Evolutionary conservation across 1,140 invertebrate species (phyloP), one percentile per base, ranked within the genome.

Genomic region (Drosophila subpulchrella): DNA sequence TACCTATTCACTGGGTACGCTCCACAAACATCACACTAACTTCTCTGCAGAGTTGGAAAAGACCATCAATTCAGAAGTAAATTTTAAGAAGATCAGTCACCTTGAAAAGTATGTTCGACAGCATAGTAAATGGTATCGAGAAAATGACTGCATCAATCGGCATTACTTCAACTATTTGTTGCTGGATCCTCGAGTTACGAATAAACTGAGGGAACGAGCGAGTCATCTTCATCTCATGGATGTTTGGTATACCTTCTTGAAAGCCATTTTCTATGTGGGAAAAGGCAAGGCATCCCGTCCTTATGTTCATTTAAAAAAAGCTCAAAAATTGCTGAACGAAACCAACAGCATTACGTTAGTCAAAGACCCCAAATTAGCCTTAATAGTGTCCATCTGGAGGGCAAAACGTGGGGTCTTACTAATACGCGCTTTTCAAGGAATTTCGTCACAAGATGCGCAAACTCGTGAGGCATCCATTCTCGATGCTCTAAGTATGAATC

Each of bases 381-480:
- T 94, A 38, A 99, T 99, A 65, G 88, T 97, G 6, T 95, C 97
- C 65, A 97, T 99, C 58, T 99, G 98, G 98, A 94, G 94, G 1
- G 93, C 94, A 66, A 94, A 95, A 32, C 92, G 94, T 7, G 98
- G 98, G 7, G 97, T 99, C 0, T 93, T 99, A 3, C 97, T 97
- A 67, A 92, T 99, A 0, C 96, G 98, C 70, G 94, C 97, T 34
- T 99, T 98, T 92, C 96, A 97, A 73, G 97, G 97, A 93, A 95
- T 97, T 3, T 96, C 97, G 50, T 95, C 97, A 0, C 96, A 95
- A 1, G 98, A 99, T 93, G 98, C 98, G 2, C 97, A 96, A 82
- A 98, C 97, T 0, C 94, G 98, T 72, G 98, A 99, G 93, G 98
- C 97, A 5, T 95, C 96, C 7, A 99, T 99, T 95, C 98, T 99